phyloP scores from a whole-genome alignment of 2,797 vertebrate genomes.

The Sebastolobus alascanus region DNA sequence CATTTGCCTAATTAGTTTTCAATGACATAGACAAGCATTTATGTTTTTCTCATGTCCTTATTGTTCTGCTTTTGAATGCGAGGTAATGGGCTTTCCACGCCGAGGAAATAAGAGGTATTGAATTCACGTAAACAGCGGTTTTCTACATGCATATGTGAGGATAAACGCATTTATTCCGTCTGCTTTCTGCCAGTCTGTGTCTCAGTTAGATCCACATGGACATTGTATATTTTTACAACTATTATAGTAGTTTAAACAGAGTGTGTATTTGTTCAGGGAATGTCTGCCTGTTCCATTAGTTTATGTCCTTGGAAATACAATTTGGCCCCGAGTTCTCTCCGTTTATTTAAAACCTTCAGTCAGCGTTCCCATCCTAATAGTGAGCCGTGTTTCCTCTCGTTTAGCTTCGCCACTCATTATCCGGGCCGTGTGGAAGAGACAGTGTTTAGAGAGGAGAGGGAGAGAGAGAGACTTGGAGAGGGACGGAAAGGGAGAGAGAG shows the following conservation, averaged over 20 bases:
- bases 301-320: constrained; percentile 83
- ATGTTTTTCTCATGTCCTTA: constrained; percentile 60
- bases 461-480: constrained; percentile 57
- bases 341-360: constrained; percentile 87
- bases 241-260: constrained; percentile 81
- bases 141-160: constrained; percentile 10
- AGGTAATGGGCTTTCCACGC: constrained; percentile 65
- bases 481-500: constrained; percentile 33
- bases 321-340: constrained; percentile 81
- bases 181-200: constrained; percentile 46
- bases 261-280: constrained; percentile 80
- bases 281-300: constrained; percentile 82
- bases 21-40: constrained; percentile 69
- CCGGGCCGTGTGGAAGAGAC: constrained; percentile 81
- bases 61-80: constrained; percentile 70
- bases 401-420: constrained; percentile 84
- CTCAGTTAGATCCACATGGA: constrained; percentile 64
- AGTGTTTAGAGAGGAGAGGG: constrained; percentile 78
- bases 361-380: constrained; percentile 82
- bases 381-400: constrained; percentile 84
- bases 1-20: constrained; percentile 82
- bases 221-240: constrained; percentile 79
- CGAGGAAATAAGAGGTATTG: constrained; percentile 37
- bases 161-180: constrained; percentile 44
- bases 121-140: constrained; percentile 30